Conservation (phyloP, 2,113 vertebrate genomes). For the Stercorarius parasiticus region DNA sequence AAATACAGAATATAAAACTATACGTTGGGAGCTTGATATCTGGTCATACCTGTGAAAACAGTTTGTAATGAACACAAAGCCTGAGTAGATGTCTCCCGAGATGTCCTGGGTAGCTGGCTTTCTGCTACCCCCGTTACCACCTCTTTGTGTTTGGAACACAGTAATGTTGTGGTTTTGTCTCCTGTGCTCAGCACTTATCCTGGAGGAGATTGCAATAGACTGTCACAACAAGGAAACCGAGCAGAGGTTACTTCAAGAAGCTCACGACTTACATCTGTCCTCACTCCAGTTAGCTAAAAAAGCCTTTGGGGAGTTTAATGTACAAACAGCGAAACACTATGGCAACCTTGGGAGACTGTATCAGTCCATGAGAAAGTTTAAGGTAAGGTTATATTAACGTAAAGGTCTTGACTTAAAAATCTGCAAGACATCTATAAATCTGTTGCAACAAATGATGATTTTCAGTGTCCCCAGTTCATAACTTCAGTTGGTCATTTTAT, state of each 20-base stretch:
- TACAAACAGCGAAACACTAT: slow-evolving; percentile 98
- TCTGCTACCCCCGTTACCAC: background rate
- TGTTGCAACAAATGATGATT: background rate
- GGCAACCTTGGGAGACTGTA: slow-evolving; percentile 98
- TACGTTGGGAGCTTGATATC: fast-evolving
- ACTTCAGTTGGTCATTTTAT: background rate
- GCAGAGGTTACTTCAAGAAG: slow-evolving; percentile 94
- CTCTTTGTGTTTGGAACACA: background rate
- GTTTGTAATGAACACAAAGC: background rate
- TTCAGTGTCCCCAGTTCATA: fast-evolving
- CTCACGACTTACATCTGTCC: slow-evolving; percentile 97
- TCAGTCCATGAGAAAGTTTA: slow-evolving; percentile 99
- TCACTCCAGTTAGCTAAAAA: slow-evolving; percentile 97
- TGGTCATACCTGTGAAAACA: background rate
- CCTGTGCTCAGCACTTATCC: slow-evolving; percentile 84
- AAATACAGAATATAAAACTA: background rate
- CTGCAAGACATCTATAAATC: background rate
- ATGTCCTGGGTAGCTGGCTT: background rate
- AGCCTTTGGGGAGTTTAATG: slow-evolving; percentile 98
- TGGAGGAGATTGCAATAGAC: slow-evolving; percentile 98
- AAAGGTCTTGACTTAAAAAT: background rate
- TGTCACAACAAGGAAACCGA: slow-evolving; percentile 99
- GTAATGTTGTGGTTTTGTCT: background rate
- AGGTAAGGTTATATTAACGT: slow-evolving; percentile 74
- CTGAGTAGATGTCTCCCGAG: background rate